phyloP scores from a whole-genome alignment of 2,797 vertebrate genomes.

The Denticeps clupeoides region DNA sequence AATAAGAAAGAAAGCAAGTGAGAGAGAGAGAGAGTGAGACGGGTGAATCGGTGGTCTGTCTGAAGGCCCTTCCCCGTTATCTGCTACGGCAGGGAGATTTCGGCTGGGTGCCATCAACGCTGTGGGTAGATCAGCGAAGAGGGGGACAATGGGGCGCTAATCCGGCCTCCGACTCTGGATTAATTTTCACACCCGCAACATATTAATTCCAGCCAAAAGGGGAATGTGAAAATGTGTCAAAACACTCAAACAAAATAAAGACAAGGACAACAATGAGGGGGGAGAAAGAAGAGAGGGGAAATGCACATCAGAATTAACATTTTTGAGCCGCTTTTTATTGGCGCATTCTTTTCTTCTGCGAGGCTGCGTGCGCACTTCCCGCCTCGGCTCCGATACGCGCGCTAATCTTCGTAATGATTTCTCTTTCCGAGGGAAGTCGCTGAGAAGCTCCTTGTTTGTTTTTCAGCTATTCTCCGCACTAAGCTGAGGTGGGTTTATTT shows the following conservation, averaged over 20 bases:
- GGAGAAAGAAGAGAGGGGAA: constrained; percentile 38
- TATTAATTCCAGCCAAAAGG: constrained; percentile 85
- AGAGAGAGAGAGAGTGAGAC: not conserved
- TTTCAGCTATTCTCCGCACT: constrained; percentile 83
- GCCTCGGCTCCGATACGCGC: constrained; percentile 47
- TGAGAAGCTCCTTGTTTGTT: constrained; percentile 60
- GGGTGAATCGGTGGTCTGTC: constrained; percentile 31
- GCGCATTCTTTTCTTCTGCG: constrained; percentile 49
- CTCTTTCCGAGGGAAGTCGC: constrained; percentile 56
- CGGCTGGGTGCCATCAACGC: constrained; percentile 61
- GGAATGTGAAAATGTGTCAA: constrained; percentile 61
- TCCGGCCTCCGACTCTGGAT: constrained; percentile 88
- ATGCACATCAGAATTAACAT: constrained; percentile 38
- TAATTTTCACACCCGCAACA: constrained; percentile 78
- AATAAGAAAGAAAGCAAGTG: not conserved
- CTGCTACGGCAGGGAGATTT: constrained; percentile 65
- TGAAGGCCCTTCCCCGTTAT: constrained; percentile 59
- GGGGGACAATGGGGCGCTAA: constrained; percentile 78
- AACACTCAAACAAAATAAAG: constrained; percentile 59
- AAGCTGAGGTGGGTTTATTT: constrained; percentile 84
- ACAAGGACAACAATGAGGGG: constrained; percentile 37
- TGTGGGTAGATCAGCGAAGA: constrained; percentile 56
- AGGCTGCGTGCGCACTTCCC: constrained; percentile 39
- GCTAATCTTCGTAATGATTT: constrained; percentile 72
- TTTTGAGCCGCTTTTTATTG: constrained; percentile 43